phyloP scores from a whole-genome alignment of 2,797 vertebrate species.

The Lerista edwardsae region DNA sequence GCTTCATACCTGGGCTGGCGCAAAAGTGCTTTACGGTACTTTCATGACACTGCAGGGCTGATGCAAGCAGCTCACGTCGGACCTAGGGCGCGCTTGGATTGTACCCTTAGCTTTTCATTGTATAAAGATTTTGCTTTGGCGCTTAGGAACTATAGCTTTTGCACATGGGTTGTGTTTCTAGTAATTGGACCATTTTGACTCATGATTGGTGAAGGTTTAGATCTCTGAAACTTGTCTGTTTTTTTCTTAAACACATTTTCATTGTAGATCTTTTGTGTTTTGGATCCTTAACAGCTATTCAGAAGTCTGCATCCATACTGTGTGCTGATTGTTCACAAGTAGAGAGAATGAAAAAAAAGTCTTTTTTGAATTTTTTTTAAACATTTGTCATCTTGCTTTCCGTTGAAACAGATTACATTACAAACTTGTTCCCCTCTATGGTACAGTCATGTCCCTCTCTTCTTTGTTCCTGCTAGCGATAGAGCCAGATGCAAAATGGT shows the following conservation, averaged over 20 bases:
- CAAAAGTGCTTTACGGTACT: too few species aligned
- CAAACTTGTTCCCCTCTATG: background rate
- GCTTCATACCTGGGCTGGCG: too few species aligned
- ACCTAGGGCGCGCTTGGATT: too few species aligned
- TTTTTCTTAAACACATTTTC: background rate
- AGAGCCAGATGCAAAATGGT: too few species aligned
- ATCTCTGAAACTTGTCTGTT: too few species aligned
- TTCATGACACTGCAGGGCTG: too few species aligned
- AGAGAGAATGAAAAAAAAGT: background rate
- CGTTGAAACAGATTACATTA: background rate
- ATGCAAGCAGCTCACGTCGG: too few species aligned
- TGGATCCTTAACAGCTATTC: background rate
- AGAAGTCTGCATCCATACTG: background rate
- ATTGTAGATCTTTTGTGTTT: background rate
- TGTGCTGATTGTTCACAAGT: background rate
- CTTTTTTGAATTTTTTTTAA: background rate
- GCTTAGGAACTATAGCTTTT: background rate
- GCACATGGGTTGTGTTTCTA: background rate
- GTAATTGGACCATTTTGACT: background rate
- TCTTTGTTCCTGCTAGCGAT: background rate
- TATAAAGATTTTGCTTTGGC: background rate
- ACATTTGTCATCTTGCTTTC: background rate
- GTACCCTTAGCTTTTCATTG: background rate
- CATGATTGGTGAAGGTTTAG: too few species aligned
- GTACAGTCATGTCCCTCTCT: background rate